Base-by-base conservation (phyloP, 2,797 vertebrate genomes). In the Octomys mimax region DNA sequence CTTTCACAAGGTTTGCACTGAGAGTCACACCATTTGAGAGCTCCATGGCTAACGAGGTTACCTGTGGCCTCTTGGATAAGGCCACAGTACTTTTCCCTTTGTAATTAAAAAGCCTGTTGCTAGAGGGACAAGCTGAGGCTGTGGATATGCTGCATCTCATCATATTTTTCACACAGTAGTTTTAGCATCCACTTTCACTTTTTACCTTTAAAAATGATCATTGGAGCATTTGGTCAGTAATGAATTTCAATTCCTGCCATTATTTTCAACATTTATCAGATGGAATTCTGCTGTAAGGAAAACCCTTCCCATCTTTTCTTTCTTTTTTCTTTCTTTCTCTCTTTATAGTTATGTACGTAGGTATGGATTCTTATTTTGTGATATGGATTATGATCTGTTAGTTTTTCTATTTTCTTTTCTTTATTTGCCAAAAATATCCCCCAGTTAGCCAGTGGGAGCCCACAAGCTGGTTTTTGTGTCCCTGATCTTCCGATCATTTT, bases 331-430 rank as follows among this genome's bases (percentile, higher is more conserved):
- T 66, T 66, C 62, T 66, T 66, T 78, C 22, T 89, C 28, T 83
- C 90, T 87, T 78, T 19, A 0, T 42, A 92, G 18, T 83, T 68
- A 85, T 46, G 39, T 90, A 68, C 84, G 10, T 54, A 52, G 6
- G 3, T 75, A 61, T 88, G 11, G 13, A 84, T 71, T 83, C 52
- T 77, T 84, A 82, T 83, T 73, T 87, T 91, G 89, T 95, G 28
- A 36, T 71, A 39, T 46, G 54, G 1, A 1, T 54, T 89, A 42
- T 31, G 95, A 92, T 87, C 26, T 59, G 66, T 82, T 71, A 33
- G 11, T 8, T 59, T 71, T 42, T 57, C n/a, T 57, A 22, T 70
- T 36, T 52, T 52, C 11, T 22, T 82, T 83, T 36, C 8, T 64
- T 84, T 84, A 16, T 54, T 71, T 87, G 22, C 61, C 66, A 31